Evolutionary conservation across 2,113 vertebrate species (phyloP), one percentile per base, ranked within the genome.

Genomic region (Aix galericulata): DNA sequence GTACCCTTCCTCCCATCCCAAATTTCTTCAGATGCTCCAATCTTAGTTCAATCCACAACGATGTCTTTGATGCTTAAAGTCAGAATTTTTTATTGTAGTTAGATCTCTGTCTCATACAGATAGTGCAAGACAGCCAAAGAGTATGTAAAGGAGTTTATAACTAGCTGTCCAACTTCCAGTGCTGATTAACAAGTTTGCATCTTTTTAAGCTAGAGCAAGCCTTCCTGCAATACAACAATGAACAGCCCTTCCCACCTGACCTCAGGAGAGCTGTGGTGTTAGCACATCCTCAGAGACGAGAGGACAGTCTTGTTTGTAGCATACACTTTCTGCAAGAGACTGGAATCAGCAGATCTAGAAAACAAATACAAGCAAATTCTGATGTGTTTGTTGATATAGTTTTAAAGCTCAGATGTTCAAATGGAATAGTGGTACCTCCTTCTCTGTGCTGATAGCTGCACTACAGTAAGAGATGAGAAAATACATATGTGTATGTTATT

Each of bases 121-220:
- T 48, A 76, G 25, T 17, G 40, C 48, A 64, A 87, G 64, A 27
- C 5, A 26, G 58, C 17, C 46, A 73, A 69, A 86, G 66, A 73
- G 11, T 50, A 66, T 69, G 32, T 56, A 82, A 91, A 89, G n/a
- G 62, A 52, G 38, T 58, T 80, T 62, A 26, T 78, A 85, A 78
- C n/a, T n/a, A 71, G 40, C 26, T 93, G 53, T 71, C 79, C 53
- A 34, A 5, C 64, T 86, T 93, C 58, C 21, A 86, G 4, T 48
- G 59, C 56, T 91, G 31, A 53, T 84, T 83, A 68, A 77, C 17
- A 78, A 52, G 71, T 88, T 81, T 92, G 27, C 52, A 81, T 74
- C 3, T 72, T 86, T 92, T 71, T 22, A 81, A 88, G 64, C 31
- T 29, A 83, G 42, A 86, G 68, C 1, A 1, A 86, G 9, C 29